Base-by-base conservation (phyloP, 2,113 vertebrate genomes). In the Embiotoca jacksoni region DNA sequence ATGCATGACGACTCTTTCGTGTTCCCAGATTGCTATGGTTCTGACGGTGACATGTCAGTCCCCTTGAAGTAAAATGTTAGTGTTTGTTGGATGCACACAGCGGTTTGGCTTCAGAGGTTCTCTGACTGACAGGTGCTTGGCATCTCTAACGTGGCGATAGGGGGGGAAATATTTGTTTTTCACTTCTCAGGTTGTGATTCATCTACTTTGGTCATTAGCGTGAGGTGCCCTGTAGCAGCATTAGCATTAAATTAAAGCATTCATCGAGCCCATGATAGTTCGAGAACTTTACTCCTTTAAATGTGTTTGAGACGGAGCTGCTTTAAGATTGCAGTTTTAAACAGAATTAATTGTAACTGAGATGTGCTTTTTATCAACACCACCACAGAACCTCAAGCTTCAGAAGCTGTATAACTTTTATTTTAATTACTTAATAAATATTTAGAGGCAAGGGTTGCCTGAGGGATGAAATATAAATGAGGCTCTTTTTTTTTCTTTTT, bases 341-440 rank as follows among this genome's bases (percentile, higher is more conserved):
- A 75, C 68, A 49, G 64, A 78, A 88, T 72, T 75, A 84, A 81
- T 70, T 50, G 76, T 75, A 85, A 88, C 32, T 54, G 63, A 80
- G 39, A 46, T 44, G 59, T 62, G 55, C 62, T 78, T 86, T 89
- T 75, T 68, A 84, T 85, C 63, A 61, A n/a, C 62, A 37, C 33
- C 76, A 83, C 58, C 70, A 83, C 61, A 81, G 61, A 83, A 77
- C 52, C 70, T 65, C 47, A 30, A 82, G 86, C 76, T 88, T 85
- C 77, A 73, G 72, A 88, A 56, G 70, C 82, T 80, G 88, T 90
- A 72, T 70, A 89, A 85, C 78, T 86, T 90, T 88, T 76, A 85
- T 88, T 89, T 88, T 78, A 93, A 93, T 91, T 78, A 84, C 87
- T 87, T 89, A 88, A 93, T 93, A 92, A 89, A 92, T 92, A 94